These are phyloP conservation scores for Brachionus manjavacas DNA, from an alignment of 1,140 invertebrate genomes.

Conservation along the genomic window DNA sequence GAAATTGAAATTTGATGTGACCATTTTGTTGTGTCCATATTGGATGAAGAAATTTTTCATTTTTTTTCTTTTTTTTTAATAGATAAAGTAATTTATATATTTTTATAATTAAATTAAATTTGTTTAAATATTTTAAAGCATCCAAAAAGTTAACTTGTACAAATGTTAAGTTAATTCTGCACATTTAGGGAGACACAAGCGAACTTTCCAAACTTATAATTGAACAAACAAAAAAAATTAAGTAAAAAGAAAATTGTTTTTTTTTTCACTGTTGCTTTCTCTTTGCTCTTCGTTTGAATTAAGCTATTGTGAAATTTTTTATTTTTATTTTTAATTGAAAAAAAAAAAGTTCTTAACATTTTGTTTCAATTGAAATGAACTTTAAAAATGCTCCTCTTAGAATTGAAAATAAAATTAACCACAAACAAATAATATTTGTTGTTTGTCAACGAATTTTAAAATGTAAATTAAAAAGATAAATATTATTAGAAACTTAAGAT, in stretches of 20 bases:
- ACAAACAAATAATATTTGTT: background rate
- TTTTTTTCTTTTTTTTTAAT: background rate
- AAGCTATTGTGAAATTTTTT: too few species aligned
- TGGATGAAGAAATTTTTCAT: background rate
- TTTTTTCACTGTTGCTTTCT: background rate
- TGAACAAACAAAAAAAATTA: background rate
- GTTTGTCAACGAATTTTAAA: background rate
- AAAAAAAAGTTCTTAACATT: background rate
- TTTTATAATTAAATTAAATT: too few species aligned
- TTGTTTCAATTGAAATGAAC: background rate
- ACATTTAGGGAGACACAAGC: too few species aligned
- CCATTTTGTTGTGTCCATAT: background rate
- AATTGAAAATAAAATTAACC: background rate
- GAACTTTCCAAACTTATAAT: too few species aligned
- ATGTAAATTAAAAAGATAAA: constrained; percentile 7
- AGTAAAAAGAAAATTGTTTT: background rate
- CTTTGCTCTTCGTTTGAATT: too few species aligned
- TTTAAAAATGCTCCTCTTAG: background rate
- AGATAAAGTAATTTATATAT: too few species aligned
- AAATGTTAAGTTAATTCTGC: background rate
- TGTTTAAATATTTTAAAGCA: too few species aligned
- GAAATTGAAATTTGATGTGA: background rate
- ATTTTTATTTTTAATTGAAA: background rate
- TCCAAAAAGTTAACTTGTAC: too few species aligned
- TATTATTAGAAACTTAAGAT: constrained; percentile 1